Percentiles rank a stretch among this genome's conserved stretches.
These are phyloP conservation scores for Drosophila rellima DNA, from an alignment of 2,888 invertebrate genomes.

Conservation along the genomic window DNA sequence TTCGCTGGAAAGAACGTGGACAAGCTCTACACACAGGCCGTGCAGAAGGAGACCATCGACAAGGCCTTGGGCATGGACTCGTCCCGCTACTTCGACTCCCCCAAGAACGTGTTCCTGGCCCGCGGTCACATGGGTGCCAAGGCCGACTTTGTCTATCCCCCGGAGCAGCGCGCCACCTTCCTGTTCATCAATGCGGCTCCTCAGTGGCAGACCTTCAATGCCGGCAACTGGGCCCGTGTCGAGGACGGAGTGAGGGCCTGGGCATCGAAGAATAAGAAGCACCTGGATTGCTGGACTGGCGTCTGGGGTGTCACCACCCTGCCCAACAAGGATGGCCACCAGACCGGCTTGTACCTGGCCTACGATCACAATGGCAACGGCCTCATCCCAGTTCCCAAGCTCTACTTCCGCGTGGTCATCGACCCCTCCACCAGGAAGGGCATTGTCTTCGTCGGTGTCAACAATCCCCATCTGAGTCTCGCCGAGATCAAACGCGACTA, in stretches of 20 bases:
- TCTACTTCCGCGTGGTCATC: constrained; percentile 88
- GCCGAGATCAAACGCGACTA: constrained; percentile 78
- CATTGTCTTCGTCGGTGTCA: constrained; percentile 86
- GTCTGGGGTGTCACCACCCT: constrained; percentile 87
- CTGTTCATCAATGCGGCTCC: constrained; percentile 87
- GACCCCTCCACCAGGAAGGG: constrained; percentile 85
- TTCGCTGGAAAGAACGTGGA: constrained; percentile 79
- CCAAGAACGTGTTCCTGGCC: constrained; percentile 80
- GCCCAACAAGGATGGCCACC: constrained; percentile 84
- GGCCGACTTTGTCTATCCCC: constrained; percentile 86
- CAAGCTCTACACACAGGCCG: constrained; percentile 78
- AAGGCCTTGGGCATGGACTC: constrained; percentile 74
- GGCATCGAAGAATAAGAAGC: constrained; percentile 79
- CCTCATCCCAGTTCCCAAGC: constrained; percentile 86
- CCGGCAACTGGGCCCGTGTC: constrained; percentile 87
- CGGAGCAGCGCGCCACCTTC: constrained; percentile 86
- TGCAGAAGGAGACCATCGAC: constrained; percentile 81
- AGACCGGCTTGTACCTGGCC: constrained; percentile 82
- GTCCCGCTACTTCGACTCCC: constrained; percentile 57
- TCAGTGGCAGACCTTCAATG: constrained; percentile 88
- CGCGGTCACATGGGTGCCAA: constrained; percentile 87
- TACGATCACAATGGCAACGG: constrained; percentile 74
- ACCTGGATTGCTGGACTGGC: constrained; percentile 87
- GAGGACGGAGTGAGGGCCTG: constrained; percentile 86
- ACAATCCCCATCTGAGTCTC: constrained; percentile 79